Evolutionary conservation across 2,797 vertebrate genomes (phyloP), one percentile per base, ranked within the genome.

Genomic region (Pipistrellus nathusii): DNA sequence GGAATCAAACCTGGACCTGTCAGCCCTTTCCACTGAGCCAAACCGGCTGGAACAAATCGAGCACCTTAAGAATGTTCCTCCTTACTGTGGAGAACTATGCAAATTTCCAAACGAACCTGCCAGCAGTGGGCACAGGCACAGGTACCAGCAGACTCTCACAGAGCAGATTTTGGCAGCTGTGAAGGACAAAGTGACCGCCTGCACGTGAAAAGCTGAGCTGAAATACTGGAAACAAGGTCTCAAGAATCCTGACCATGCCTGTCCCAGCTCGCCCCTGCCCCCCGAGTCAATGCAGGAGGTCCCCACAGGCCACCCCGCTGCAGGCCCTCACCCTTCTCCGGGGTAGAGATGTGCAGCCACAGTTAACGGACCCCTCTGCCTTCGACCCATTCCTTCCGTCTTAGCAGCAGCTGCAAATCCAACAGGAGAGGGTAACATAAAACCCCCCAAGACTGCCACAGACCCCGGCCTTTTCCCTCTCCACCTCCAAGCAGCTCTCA

Each of bases 401-500:
- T 72, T 62, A 57, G 53, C 72, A 30, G 73, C 77, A 21, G 20
- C 78, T 95, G 5, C 46, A 90, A 92, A 93, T 88, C 83, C 27
- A 27, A 57, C 9, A 73, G 44, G 57, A 91, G 44, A 41, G 46
- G 66, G 80, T 17, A 89, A 57, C 23, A 68, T 1, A 32, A 32
- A 64, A 64, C 51, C 41, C 62, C 9, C 25, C 75, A 38, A 7
- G 15, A 38, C 21, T 81, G 18, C 27, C 38, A 5, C 18, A 75
- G 21, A 85, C n/a, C n/a, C 88, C 90, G 92, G 55, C 51, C 72
- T 95, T 95, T 86, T 90, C 41, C 95, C 93, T 95, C 96, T 95
- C 88, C 30, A 18, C 75, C 68, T 96, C 38, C 2, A 88, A 96
- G 94, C 93, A 90, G 96, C 94, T 95, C 96, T 97, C 93, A 95